Conservation (phyloP, 2,797 vertebrate genomes). For the Dendrocincla fuliginosa region DNA sequence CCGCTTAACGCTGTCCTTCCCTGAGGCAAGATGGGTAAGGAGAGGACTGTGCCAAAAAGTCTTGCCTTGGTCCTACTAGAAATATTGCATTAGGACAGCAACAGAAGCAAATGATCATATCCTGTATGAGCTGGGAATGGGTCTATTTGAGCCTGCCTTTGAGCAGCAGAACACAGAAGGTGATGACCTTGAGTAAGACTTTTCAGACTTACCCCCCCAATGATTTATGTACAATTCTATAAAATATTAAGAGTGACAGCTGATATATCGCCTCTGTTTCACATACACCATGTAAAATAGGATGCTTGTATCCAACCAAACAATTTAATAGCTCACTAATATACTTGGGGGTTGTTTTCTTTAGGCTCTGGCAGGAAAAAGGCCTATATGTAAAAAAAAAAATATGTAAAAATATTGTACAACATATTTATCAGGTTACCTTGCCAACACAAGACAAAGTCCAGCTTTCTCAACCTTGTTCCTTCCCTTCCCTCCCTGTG, state of each 20-base stretch:
- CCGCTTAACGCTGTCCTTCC: background rate
- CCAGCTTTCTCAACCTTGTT: background rate
- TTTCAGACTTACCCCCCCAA: background rate
- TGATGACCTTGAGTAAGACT: background rate
- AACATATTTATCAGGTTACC: rapidly evolving
- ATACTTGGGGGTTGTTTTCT: background rate
- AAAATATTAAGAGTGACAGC: background rate
- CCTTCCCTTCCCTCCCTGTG: background rate
- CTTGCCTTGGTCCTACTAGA: background rate
- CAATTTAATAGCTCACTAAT: background rate
- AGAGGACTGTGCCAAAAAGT: background rate
- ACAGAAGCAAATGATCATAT: background rate
- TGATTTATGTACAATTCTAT: background rate
- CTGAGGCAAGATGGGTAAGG: background rate
- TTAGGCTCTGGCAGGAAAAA: background rate
- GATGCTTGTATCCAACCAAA: background rate
- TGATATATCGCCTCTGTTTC: background rate
- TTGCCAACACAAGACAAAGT: background rate
- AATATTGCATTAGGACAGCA: background rate
- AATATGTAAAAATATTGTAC: rapidly evolving
- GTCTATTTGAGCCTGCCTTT: background rate
- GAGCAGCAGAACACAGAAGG: background rate
- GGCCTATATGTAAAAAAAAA: background rate
- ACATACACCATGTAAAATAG: background rate
- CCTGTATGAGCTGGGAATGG: background rate